Base-by-base conservation (phyloP, 2,113 vertebrate genomes). In the pig (Sus scrofa) region DNA sequence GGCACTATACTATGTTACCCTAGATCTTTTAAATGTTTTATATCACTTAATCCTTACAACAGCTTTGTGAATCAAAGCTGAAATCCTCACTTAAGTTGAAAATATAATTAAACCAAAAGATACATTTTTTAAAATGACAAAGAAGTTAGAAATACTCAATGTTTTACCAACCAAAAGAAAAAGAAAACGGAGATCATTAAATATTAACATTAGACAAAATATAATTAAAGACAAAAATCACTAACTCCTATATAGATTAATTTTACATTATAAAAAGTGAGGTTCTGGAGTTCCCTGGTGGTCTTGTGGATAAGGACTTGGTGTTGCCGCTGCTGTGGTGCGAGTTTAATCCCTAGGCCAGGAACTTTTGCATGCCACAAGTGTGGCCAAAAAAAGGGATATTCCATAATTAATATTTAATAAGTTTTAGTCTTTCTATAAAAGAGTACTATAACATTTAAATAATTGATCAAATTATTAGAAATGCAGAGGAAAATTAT, bases 201-300 rank as follows among this genome's bases (percentile, higher is more conserved):
- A 90, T 68, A 56, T n/a, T 79, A 56, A 74, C 22, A 73, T 62
- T 58, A 79, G 70, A 63, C 1, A 95, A 89, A 77, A 74, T 86
- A 86, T 19, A 86, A 87, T 89, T 95, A 71, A 94, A 65, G 26
- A 50, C 11, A 83, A 73, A 93, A 90, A 73, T 78, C 34, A 71
- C 18, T 50, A 94, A 94, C 37, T 89, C 16, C 10, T 90, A 2
- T 52, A 39, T 65, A 50, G 26, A 85, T 63, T 70, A 58, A 86
- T 68, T 78, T 73, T 79, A 44, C 37, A 54, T 7, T 83, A 68
- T 22, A 12, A 32, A 91, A 86, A 78, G 62, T 26, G 26, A 7
- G 7, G 52, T 70, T 70, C 9, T 44, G 44, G 44, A 44, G 44
- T 44, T 44, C 44, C 44, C 44, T 44, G 44, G 44, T 44, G 44